phyloP scores from a whole-genome alignment of 2,113 vertebrate species.

The Calidris pugnax region DNA sequence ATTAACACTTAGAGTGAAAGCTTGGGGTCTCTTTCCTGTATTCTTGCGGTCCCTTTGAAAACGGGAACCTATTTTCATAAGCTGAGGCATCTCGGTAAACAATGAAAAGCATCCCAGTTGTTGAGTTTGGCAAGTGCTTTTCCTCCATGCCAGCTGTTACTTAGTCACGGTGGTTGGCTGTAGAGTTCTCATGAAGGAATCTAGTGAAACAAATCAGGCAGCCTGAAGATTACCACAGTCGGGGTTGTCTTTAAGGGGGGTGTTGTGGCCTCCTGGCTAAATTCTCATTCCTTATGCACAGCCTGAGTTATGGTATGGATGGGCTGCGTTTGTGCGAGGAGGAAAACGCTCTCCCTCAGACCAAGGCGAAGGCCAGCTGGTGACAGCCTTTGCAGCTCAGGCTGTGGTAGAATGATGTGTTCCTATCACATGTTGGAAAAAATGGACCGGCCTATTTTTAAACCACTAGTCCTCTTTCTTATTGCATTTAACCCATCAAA shows the following conservation, averaged over 20 bases:
- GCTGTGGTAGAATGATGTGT: neutral
- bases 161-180: neutral
- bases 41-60: neutral
- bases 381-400: neutral
- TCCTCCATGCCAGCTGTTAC: neutral
- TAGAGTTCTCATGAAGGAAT: neutral
- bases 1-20: neutral
- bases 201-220: constrained; percentile 33
- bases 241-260: neutral
- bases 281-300: neutral
- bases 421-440: neutral
- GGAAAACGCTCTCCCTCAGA: neutral
- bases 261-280: neutral
- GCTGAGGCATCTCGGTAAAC: neutral
- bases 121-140: neutral
- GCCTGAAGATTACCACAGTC: neutral
- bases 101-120: neutral
- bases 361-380: neutral
- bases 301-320: neutral
- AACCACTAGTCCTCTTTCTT: neutral
- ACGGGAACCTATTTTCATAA: neutral
- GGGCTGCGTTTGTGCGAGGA: neutral
- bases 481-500: neutral
- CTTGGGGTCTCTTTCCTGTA: neutral
- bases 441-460: neutral